These are phyloP conservation scores for Erannis defoliaria DNA, from an alignment of 2,888 invertebrate genomes.

Conservation along the genomic window DNA sequence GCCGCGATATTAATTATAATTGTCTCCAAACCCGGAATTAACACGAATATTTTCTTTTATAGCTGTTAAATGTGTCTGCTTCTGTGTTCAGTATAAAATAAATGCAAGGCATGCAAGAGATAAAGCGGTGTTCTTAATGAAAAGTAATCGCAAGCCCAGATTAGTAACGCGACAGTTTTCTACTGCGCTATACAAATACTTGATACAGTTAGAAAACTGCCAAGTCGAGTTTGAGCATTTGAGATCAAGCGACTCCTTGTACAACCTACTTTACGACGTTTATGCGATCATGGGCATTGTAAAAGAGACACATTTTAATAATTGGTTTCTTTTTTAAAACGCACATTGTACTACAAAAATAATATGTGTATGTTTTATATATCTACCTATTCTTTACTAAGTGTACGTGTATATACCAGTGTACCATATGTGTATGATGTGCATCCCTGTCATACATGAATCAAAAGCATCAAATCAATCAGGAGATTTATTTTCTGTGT, in stretches of 20 bases:
- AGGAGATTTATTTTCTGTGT: too few species aligned
- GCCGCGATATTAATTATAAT: constrained; percentile 29
- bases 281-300: too few species aligned
- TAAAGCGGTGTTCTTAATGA: background rate
- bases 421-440: too few species aligned
- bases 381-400: too few species aligned
- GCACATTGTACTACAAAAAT: too few species aligned
- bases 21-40: constrained; percentile 21
- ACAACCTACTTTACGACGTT: too few species aligned
- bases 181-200: background rate
- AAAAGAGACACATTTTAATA: too few species aligned
- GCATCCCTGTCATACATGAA: too few species aligned
- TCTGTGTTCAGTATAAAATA: constrained; percentile 10
- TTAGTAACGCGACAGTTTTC: background rate
- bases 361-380: too few species aligned
- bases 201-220: background rate
- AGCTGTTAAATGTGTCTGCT: constrained; percentile 20
- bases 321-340: too few species aligned
- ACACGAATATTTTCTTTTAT: constrained; percentile 28
- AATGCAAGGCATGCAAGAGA: constrained; percentile 12
- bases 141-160: background rate
- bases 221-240: background rate
- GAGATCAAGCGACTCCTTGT: background rate
- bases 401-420: too few species aligned
- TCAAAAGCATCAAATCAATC: too few species aligned